Conservation (phyloP, 1,140 invertebrate genomes). For the Drosophila subpulchrella region DNA sequence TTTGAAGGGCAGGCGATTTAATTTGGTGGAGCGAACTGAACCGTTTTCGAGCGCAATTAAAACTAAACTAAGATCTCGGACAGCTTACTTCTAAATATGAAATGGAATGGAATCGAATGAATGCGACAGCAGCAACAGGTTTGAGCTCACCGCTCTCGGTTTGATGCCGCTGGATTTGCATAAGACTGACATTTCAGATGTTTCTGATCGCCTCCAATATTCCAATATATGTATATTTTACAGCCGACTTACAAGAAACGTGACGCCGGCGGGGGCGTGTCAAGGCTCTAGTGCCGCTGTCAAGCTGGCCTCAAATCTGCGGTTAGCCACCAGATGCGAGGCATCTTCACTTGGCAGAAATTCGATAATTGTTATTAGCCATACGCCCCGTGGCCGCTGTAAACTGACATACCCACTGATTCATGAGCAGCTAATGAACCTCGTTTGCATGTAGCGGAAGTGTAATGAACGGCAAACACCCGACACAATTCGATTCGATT, state of each 20-base stretch:
- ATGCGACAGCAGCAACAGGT: conserved; percentile 65
- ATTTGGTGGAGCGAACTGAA: conserved; percentile 20
- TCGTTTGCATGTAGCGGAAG: conserved; percentile 40
- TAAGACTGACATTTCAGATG: conserved; percentile 46
- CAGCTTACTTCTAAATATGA: conserved; percentile 75
- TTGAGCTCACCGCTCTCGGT: conserved; percentile 39
- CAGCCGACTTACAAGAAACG: conserved; percentile 36
- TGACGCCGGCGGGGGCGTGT: conserved; percentile 41
- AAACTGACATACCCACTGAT: conserved; percentile 16
- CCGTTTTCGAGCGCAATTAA: conserved; percentile 66
- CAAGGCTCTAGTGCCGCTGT: conserved; percentile 25
- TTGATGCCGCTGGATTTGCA: conserved; percentile 51
- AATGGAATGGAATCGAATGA: conserved; percentile 67
- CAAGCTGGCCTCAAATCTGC: conserved; percentile 16
- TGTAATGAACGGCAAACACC: conserved; percentile 46
- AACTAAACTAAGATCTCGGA: conserved; percentile 67
- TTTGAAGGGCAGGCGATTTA: background rate
- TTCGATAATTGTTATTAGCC: conserved; percentile 38
- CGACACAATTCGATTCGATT: conserved; percentile 16
- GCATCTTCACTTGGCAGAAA: conserved; percentile 25
- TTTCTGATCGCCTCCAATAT: conserved; percentile 31
- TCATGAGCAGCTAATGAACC: conserved; percentile 30
- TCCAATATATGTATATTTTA: conserved; percentile 5
- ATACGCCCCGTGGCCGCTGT: conserved; percentile 53
- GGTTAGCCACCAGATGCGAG: conserved; percentile 30